These are phyloP conservation scores for Phodopus roborovskii DNA, from an alignment of 2,113 vertebrate genomes.

Conservation along the genomic window DNA sequence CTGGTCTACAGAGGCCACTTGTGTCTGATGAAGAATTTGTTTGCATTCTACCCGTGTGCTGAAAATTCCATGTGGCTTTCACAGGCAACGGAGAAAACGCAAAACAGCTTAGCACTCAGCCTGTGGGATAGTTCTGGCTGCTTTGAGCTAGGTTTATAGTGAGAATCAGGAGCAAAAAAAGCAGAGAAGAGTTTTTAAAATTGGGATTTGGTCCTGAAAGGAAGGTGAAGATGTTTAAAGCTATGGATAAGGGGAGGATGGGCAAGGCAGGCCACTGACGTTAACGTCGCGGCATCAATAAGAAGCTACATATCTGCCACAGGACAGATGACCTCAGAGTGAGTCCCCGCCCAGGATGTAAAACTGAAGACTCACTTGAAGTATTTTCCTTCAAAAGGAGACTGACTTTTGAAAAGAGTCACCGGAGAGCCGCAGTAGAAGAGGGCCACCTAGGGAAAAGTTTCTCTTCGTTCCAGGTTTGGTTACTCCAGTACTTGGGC, in stretches of 20 bases:
- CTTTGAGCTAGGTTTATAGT: neutral
- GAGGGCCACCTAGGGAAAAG: neutral
- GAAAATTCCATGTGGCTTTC: neutral
- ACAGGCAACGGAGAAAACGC: neutral
- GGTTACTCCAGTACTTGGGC: neutral
- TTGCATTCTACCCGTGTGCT: neutral
- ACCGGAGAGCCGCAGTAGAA: neutral
- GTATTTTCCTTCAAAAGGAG: neutral
- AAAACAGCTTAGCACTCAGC: neutral
- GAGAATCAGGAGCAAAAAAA: neutral
- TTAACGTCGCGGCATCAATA: no score
- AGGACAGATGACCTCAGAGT: neutral
- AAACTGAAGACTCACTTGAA: neutral
- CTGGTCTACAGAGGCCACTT: neutral
- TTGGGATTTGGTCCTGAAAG: neutral
- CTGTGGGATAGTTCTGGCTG: neutral
- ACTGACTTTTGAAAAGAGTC: no score
- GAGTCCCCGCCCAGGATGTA: neutral
- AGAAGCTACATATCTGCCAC: neutral
- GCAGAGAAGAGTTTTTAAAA: neutral
- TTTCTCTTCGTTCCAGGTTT: neutral
- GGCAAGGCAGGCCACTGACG: neutral
- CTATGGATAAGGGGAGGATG: neutral
- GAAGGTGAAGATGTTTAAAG: neutral
- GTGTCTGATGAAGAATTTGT: neutral